Conservation (phyloP, 2,888 invertebrate genomes). For the Drosophila subsilvestris region DNA sequence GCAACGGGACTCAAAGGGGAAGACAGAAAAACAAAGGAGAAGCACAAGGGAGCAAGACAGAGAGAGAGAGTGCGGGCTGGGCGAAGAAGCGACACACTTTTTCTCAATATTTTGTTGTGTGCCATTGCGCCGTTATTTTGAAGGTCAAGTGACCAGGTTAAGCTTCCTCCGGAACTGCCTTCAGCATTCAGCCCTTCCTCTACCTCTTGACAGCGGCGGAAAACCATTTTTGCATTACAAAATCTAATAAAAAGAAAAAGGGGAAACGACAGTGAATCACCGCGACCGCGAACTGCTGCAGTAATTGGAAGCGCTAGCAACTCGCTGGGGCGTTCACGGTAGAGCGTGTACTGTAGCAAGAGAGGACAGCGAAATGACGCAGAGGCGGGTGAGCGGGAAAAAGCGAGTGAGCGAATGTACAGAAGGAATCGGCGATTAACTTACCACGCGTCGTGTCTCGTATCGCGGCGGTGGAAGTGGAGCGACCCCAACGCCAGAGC, state of each 20-base stretch:
- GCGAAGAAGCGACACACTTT: slow-evolving; percentile 65
- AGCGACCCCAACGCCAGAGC: not conserved
- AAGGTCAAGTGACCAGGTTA: slow-evolving; percentile 64
- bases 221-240: slow-evolving; percentile 67
- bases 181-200: slow-evolving; percentile 4
- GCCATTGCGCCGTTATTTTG: slow-evolving; percentile 68
- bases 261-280: slow-evolving; percentile 33
- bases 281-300: not conserved
- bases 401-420: slow-evolving; percentile 1
- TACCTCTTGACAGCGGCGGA: slow-evolving; percentile 45
- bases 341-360: not conserved
- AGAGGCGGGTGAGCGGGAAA: slow-evolving; percentile 17
- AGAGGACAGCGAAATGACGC: not conserved
- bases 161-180: slow-evolving; percentile 43
- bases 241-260: slow-evolving; percentile 49
- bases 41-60: slow-evolving; percentile 42
- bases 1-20: slow-evolving; percentile 46
- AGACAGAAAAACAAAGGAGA: slow-evolving; percentile 30
- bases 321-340: not conserved
- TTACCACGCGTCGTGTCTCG: slow-evolving; percentile 74
- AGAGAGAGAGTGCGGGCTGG: not conserved
- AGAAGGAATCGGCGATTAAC: slow-evolving; percentile 57
- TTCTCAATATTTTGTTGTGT: slow-evolving; percentile 41
- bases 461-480: slow-evolving; percentile 56
- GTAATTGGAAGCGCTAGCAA: slow-evolving; percentile 17